Percentiles rank a stretch among this genome's conserved stretches.
phyloP scores from a whole-genome alignment of 2,113 vertebrate species.

The Pseudonaja textilis region DNA sequence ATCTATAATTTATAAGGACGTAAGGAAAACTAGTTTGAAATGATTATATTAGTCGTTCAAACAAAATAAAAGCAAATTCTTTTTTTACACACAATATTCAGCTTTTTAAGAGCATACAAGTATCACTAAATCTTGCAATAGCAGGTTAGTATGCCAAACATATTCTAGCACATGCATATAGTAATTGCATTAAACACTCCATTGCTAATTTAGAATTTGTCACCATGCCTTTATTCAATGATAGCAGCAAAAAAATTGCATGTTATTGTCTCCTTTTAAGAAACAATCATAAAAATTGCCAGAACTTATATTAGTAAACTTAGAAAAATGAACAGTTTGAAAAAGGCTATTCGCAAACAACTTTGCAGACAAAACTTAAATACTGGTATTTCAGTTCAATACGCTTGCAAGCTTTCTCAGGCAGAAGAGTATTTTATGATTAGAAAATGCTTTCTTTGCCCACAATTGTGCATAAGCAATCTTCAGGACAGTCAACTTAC shows the following conservation, averaged over 20 bases:
- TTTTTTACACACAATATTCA: slow-evolving; percentile 55
- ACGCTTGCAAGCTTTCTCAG: slow-evolving; percentile 30
- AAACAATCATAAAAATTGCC: slow-evolving; percentile 43
- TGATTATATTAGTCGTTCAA: slow-evolving; percentile 32
- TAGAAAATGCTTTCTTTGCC: slow-evolving; percentile 47
- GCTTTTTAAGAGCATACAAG: slow-evolving; percentile 40
- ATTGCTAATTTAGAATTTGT: slow-evolving; percentile 16
- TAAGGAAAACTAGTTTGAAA: slow-evolving; percentile 41
- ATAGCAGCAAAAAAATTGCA: slow-evolving; percentile 44
- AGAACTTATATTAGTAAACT: slow-evolving; percentile 23
- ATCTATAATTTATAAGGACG: background rate
- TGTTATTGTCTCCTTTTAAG: slow-evolving; percentile 52
- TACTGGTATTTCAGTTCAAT: slow-evolving; percentile 17
- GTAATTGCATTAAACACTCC: slow-evolving; percentile 35
- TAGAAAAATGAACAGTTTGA: slow-evolving; percentile 2
- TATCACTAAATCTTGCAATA: slow-evolving; percentile 28
- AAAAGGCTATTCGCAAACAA: slow-evolving; percentile 29
- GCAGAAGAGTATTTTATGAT: slow-evolving; percentile 34
- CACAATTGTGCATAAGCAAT: slow-evolving; percentile 36
- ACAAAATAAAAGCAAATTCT: slow-evolving; percentile 32
- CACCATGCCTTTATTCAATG: slow-evolving; percentile 56
- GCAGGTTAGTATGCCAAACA: slow-evolving; percentile 58
- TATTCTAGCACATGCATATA: slow-evolving; percentile 51
- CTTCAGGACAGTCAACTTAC: slow-evolving; percentile 32
- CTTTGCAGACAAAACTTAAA: slow-evolving; percentile 33